Evolutionary conservation across 2,888 invertebrate genomes (phyloP), one percentile per base, ranked within the genome.

Genomic region (Hemaris fuciformis): DNA sequence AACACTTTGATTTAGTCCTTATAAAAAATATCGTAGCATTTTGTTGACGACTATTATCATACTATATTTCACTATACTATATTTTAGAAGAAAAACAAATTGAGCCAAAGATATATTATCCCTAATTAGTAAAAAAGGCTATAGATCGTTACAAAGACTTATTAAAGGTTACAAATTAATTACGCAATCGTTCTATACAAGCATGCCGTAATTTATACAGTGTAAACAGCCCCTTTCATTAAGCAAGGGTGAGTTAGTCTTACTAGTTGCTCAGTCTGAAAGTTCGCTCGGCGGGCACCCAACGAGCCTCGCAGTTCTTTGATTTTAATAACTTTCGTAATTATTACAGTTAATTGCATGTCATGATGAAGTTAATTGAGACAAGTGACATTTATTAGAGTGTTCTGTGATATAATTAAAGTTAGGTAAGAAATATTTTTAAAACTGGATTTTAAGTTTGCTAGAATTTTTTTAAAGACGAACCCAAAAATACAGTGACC

Each of bases 211-310:
- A 66, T 69, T 77, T 74, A 75, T 69, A 63, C 61, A 63, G 64
- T 74, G 60, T 75, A 74, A 77, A 73, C 73, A 72, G 77, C 74
- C 79, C 75, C 78, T 75, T 83, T 84, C 79, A 84, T 84, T 84
- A 53, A 82, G 72, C 70, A 63, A 25, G 70, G 74, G 71, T 73
- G 76, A 74, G 73, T 66, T 76, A 72, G 38, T n/a, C 79, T 81
- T 83, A 87, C 84, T 74, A 82, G 85, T 85, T 82, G 81, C 77
- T 83, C 82, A 85, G 87, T 87, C 76, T 71, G 74, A 70, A 72
- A 74, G 65, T 66, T 66, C 70, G 71, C 73, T 66, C 72, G 73
- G 63, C 57, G 69, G 74, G 65, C 68, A 62, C 23, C 64, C 67
- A 67, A 70, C 53, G 25, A 41, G 23, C 48, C 15, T 18, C 25